Percentiles rank a stretch among this genome's conserved stretches.
Conservation (phyloP, 2,113 vertebrate genomes). For the Pollimyrus isidori region DNA sequence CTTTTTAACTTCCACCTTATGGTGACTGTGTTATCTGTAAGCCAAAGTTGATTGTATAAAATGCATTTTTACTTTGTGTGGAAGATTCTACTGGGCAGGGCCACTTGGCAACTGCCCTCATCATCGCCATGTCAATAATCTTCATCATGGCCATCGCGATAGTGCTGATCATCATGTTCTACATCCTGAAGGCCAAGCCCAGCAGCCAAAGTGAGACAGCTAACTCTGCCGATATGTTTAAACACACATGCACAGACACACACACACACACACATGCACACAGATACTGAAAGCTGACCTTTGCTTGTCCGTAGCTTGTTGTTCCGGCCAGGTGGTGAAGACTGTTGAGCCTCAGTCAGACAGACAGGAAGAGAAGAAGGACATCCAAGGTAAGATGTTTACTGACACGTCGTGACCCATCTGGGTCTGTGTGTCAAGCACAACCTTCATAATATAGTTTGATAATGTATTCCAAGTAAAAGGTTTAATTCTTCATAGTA, state of each 20-base stretch:
- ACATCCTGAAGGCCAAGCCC: conserved; percentile 91
- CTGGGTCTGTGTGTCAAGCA: not conserved
- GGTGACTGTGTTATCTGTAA: not conserved
- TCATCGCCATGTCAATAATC: conserved; percentile 98
- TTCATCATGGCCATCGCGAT: conserved; percentile 98
- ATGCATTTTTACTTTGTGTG: conserved; percentile 30
- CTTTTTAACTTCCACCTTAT: not conserved
- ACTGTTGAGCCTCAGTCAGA: conserved; percentile 73
- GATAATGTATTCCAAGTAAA: not conserved
- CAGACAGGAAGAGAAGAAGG: conserved; percentile 90
- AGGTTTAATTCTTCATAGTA: not conserved
- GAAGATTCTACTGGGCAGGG: conserved; percentile 81
- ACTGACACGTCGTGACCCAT: not conserved
- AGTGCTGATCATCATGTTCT: conserved; percentile 97
- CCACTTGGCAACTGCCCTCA: conserved; percentile 91
- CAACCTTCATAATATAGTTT: not conserved
- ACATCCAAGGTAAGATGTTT: conserved; percentile 69
- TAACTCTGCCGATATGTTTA: not conserved
- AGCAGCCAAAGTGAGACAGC: conserved; percentile 73
- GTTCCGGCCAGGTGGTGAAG: conserved; percentile 81
- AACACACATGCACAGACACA: not conserved
- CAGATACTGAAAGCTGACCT: conserved; percentile 18
- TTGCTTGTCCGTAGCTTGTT: conserved; percentile 70
- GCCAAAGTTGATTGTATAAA: not conserved
- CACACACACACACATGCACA: not conserved